These are phyloP conservation scores for Toxotes lorentzi DNA, from an alignment of 2,797 vertebrate genomes.

Conservation along the genomic window DNA sequence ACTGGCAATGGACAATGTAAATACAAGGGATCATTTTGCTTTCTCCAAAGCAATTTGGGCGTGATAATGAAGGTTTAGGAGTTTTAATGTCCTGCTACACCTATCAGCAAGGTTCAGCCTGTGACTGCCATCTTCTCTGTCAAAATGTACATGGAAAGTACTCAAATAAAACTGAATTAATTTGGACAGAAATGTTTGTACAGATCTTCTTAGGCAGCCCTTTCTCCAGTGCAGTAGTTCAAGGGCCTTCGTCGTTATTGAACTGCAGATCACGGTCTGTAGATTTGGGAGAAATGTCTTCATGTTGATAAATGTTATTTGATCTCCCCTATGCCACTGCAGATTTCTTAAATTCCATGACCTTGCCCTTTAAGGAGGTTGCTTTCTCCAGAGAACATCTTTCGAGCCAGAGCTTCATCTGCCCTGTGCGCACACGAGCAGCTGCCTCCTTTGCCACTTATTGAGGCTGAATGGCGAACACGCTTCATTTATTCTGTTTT, in stretches of 20 bases:
- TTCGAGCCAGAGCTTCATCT: neutral
- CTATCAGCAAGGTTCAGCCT: neutral
- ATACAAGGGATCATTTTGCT: too few species aligned
- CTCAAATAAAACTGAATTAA: neutral
- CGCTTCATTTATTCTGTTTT: constrained; percentile 41
- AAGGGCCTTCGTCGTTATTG: neutral
- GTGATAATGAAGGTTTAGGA: too few species aligned
- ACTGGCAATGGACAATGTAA: too few species aligned
- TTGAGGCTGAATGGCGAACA: constrained; percentile 37
- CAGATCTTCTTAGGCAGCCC: neutral
- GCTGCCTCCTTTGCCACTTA: constrained; percentile 8
- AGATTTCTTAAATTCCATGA: neutral
- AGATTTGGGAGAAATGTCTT: neutral
- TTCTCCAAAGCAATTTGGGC: too few species aligned
- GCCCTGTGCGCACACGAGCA: neutral
- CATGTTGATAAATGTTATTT: constrained; percentile 27
- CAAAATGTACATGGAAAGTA: neutral
- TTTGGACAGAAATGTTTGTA: constrained; percentile 2
- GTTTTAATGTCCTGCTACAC: neutral
- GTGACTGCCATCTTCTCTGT: neutral
- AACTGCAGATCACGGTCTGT: constrained; percentile 10
- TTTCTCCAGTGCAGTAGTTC: constrained; percentile 15
- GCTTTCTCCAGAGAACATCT: neutral
- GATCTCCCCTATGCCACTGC: neutral
- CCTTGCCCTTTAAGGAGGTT: constrained; percentile 27